Evolutionary conservation across 2,797 vertebrate species (phyloP).

Genomic region (Scleropages formosus): DNA sequence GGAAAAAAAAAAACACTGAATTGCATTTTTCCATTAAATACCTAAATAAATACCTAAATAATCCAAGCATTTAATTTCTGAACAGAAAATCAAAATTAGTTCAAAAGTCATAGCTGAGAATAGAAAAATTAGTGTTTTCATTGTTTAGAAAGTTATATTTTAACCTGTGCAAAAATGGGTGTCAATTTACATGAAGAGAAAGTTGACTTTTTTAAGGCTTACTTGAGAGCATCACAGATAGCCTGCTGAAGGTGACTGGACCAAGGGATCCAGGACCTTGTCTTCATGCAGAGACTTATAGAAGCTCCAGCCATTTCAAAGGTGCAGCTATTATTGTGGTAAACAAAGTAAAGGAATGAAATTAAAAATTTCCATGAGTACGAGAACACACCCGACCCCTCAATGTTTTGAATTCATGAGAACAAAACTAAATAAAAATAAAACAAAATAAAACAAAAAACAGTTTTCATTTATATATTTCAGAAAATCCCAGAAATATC

Average conservation of each 20-base stretch:
- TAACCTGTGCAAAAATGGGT: constrained; percentile 77
- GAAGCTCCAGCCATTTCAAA: constrained; percentile 75
- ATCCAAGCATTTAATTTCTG: too few relatives aligned
- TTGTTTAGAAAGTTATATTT: constrained; percentile 77
- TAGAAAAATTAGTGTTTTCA: constrained; percentile 83
- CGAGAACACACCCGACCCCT: constrained; percentile 94
- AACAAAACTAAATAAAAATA: constrained; percentile 43
- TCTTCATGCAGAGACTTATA: constrained; percentile 56
- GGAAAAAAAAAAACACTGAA: constrained; percentile 47
- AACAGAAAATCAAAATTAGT: too few relatives aligned
- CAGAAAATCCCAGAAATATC: constrained; percentile 83
- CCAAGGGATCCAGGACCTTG: constrained; percentile 54
- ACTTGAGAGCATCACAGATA: constrained; percentile 66
- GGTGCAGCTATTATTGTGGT: constrained; percentile 88
- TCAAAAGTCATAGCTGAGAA: constrained; percentile 59
- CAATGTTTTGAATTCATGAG: constrained; percentile 66
- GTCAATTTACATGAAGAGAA: constrained; percentile 79
- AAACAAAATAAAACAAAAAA: constrained; percentile 78
- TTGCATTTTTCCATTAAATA: constrained; percentile 71
- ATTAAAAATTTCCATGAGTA: constrained; percentile 79
- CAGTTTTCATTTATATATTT: constrained; percentile 66
- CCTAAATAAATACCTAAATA: constrained; percentile 87
- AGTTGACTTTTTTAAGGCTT: constrained; percentile 84
- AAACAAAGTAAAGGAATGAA: constrained; percentile 78
- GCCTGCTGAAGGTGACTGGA: constrained; percentile 68